Conservation (phyloP, 2,888 invertebrate genomes). For the Microplitis manilae region DNA sequence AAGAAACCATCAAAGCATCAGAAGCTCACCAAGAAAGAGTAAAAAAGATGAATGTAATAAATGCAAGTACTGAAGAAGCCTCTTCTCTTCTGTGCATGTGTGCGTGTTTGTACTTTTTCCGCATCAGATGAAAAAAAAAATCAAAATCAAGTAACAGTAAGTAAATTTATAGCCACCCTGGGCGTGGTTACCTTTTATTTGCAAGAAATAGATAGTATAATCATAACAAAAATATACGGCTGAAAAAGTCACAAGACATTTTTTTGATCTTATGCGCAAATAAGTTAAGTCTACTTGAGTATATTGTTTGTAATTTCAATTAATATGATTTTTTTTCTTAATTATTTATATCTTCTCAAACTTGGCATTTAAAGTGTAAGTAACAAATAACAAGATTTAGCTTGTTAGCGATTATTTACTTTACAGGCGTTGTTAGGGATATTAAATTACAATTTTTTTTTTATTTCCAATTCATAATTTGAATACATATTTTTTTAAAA, state of each 20-base stretch:
- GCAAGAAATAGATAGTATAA: background rate
- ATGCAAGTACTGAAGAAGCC: slow-evolving; percentile 28
- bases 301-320: background rate
- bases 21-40: background rate
- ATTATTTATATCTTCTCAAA: no score
- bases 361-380: no score
- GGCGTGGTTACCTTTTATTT: background rate
- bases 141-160: background rate
- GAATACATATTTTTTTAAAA: no score
- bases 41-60: slow-evolving; percentile 31
- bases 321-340: background rate
- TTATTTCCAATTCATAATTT: no score
- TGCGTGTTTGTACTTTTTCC: slow-evolving; percentile 16
- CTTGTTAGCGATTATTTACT: no score
- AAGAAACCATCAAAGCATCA: background rate
- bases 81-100: background rate
- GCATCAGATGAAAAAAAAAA: slow-evolving; percentile 18
- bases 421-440: no score
- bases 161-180: background rate
- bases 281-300: background rate
- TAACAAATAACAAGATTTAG: no score
- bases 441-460: no score
- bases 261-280: background rate
- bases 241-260: background rate
- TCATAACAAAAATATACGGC: background rate